phyloP scores from a whole-genome alignment of 2,113 vertebrate species.

The Etheostoma spectabile region DNA sequence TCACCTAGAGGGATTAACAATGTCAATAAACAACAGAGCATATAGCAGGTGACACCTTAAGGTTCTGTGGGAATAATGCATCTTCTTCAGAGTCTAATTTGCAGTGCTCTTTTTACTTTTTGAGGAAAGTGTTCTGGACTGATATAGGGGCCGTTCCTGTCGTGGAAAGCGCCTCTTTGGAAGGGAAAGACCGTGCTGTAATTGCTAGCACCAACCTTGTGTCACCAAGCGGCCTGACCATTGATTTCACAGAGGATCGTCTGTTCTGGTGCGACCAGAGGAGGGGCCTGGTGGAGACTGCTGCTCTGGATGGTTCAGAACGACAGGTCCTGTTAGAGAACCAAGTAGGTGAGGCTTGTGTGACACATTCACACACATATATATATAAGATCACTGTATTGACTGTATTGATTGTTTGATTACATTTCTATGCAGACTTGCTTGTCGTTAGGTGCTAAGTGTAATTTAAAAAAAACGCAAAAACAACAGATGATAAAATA shows the following conservation, averaged over 20 bases:
- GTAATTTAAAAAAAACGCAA: background rate
- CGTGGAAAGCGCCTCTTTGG: constrained; percentile 89
- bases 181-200: constrained; percentile 82
- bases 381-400: background rate
- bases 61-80: background rate
- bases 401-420: too few relatives aligned
- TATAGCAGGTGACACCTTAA: background rate
- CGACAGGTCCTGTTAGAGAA: constrained; percentile 89
- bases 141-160: constrained; percentile 85
- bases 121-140: constrained; percentile 96
- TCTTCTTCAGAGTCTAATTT: background rate
- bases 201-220: constrained; percentile 84
- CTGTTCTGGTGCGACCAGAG: constrained; percentile 93
- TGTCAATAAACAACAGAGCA: background rate
- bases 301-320: constrained; percentile 90
- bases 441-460: background rate
- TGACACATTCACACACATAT: constrained; percentile 39
- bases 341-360: constrained; percentile 95
- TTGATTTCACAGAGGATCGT: constrained; percentile 87
- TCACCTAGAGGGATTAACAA: background rate
- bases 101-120: constrained; percentile 55
- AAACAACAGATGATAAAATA: background rate
- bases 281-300: constrained; percentile 86
- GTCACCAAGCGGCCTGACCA: constrained; percentile 89
- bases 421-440: background rate